Evolutionary conservation across 2,113 vertebrate genomes (phyloP).

Genomic region (Phycodurus eques): DNA sequence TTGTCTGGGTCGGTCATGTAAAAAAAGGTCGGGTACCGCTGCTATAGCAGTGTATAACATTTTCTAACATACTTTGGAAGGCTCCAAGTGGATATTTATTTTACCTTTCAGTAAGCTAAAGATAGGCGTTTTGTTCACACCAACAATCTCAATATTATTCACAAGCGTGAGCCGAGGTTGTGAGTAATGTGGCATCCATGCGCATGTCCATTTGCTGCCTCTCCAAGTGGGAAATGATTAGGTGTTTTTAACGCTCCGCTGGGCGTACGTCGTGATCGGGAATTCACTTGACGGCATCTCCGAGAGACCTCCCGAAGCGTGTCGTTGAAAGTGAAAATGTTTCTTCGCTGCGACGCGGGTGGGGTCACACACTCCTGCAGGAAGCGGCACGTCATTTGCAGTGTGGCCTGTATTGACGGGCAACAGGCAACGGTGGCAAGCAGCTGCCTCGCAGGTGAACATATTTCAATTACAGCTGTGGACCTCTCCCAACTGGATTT

Average conservation of each 20-base stretch:
- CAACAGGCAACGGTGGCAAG: slow-evolving; percentile 36
- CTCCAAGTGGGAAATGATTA: slow-evolving; percentile 13
- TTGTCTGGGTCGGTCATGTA: no score
- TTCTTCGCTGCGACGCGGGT: neutral
- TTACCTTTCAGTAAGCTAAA: neutral
- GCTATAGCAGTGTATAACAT: no score
- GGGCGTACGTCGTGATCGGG: neutral
- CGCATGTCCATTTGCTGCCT: neutral
- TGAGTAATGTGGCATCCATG: neutral
- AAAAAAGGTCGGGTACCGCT: no score
- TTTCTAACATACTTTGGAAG: no score
- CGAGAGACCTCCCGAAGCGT: slow-evolving; percentile 1
- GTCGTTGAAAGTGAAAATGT: slow-evolving; percentile 9
- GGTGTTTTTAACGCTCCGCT: slow-evolving; percentile 1
- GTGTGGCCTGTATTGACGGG: slow-evolving; percentile 44
- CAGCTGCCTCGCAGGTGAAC: slow-evolving; percentile 66
- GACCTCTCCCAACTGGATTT: slow-evolving; percentile 61
- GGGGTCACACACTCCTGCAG: neutral
- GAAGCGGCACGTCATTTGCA: slow-evolving; percentile 22
- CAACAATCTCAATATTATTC: neutral
- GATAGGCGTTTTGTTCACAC: neutral
- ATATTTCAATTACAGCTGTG: slow-evolving; percentile 68
- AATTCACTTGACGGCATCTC: slow-evolving; percentile 9
- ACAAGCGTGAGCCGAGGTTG: neutral
- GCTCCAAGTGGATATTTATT: neutral